Base-by-base conservation (phyloP, 2,888 invertebrate species). In the Ornithoptera priamus region DNA sequence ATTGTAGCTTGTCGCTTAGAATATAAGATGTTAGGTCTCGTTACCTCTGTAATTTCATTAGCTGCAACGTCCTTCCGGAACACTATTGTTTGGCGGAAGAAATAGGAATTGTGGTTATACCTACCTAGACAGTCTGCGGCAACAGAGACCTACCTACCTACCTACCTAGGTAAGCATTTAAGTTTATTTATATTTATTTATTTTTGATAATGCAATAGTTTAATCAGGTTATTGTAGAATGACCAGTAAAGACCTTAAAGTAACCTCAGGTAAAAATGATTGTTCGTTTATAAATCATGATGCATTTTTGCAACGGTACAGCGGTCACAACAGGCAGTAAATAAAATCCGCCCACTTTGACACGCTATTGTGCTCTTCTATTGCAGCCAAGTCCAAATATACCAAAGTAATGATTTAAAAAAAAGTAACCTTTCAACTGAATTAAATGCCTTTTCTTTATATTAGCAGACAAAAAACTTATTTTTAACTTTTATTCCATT, bases 301-400 rank as follows among this genome's bases (percentile, higher is more conserved):
- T 4, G 1, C 2, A 20, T 42, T 68, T 53, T 64, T 36, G 58
- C 82, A 78, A 85, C 85, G 85, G 85, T 86, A 80, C 81, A 84
- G 80, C 81, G 81, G 87, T 88, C 88, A 89, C 81, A 89, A 87
- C 87, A 85, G 79, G 80, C 81, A 79, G 87, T 88, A 89, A 89
- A 90, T 88, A 87, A 85, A 82, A 82, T 84, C 87, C 89, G 87
- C 90, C 89, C 78, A 85, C 79, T 86, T 85, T 81, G 76, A 74
- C 74, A 74, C 76, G 72, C 75, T 73, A 76, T 75, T 69, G 69
- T 69, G 39, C 24, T 65, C 22, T 24, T 64, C 12, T 68, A 39
- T 56, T 60, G 59, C 39, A 63, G 59, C 56, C 36, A 59, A 50
- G 63, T 63, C 18, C 36, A 57, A 36, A 64, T 36, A 53, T n/a